phyloP scores from a whole-genome alignment of 2,888 invertebrate genomes.

The Metallyticus violacea region DNA sequence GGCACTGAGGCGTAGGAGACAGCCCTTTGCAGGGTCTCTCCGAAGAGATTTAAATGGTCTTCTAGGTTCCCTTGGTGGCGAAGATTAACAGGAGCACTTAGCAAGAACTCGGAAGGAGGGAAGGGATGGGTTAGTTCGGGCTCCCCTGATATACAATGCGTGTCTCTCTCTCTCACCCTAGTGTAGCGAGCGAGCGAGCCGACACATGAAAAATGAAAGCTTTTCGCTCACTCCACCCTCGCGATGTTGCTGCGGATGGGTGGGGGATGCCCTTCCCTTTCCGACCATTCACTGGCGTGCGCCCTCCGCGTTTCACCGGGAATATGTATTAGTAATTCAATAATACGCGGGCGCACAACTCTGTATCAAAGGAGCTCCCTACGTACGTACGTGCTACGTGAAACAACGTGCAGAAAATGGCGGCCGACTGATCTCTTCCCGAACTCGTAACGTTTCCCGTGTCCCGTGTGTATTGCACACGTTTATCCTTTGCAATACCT shows the following conservation, averaged over 20 bases:
- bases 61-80: constrained; percentile 27
- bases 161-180: not conserved
- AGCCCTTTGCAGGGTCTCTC: not conserved
- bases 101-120: constrained; percentile 21
- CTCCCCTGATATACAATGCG: constrained; percentile 10
- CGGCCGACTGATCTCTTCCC: no score
- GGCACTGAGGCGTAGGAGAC: not conserved
- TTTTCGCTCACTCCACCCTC: constrained; percentile 28
- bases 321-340: constrained; percentile 4
- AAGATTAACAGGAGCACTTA: constrained; percentile 38
- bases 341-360: not conserved
- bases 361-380: not conserved
- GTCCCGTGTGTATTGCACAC: no score
- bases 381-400: not conserved
- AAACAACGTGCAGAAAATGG: no score
- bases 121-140: not conserved
- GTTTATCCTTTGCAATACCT: no score
- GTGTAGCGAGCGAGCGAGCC: not conserved
- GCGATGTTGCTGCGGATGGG: not conserved
- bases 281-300: not conserved
- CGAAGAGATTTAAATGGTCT: constrained; percentile 34
- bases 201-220: constrained; percentile 38
- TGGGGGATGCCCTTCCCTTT: not conserved
- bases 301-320: not conserved
- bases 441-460: not conserved